phyloP scores from a whole-genome alignment of 2,888 invertebrate species.

The Synergus umbraculus region DNA sequence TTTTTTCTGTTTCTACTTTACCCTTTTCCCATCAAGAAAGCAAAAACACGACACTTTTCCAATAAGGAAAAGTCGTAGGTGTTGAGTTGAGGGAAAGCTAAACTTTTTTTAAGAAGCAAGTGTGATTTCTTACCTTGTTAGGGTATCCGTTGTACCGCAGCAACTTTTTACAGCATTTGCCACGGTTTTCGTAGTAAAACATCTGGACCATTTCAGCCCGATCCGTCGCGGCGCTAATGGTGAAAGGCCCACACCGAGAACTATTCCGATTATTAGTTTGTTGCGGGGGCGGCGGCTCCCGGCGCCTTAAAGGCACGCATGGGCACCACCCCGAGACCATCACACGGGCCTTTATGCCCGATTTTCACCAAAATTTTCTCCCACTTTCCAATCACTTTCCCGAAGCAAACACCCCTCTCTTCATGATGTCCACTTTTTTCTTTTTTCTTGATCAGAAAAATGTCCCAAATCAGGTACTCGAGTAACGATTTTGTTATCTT shows the following conservation, averaged over 20 bases:
- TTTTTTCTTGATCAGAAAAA: slow-evolving; percentile 23
- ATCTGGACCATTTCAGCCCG: slow-evolving; percentile 81
- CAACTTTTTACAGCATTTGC: slow-evolving; percentile 89
- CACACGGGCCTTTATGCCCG: slow-evolving; percentile 70
- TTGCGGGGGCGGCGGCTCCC: slow-evolving; percentile 75
- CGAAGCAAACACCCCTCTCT: slow-evolving; percentile 46
- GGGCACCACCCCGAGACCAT: slow-evolving; percentile 78
- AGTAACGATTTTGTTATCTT: neutral
- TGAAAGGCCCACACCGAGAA: slow-evolving; percentile 71
- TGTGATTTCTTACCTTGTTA: slow-evolving; percentile 82
- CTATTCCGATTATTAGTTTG: slow-evolving; percentile 60
- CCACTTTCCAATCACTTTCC: slow-evolving; percentile 44
- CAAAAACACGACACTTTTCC: slow-evolving; percentile 30
- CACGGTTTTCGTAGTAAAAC: slow-evolving; percentile 88
- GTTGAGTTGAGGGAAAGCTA: neutral
- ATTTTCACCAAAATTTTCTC: slow-evolving; percentile 57
- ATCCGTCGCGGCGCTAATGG: slow-evolving; percentile 73
- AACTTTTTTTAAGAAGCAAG: neutral
- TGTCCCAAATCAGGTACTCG: slow-evolving; percentile 23
- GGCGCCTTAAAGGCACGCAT: slow-evolving; percentile 78
- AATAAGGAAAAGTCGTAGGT: slow-evolving; percentile 3
- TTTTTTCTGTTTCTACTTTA: neutral
- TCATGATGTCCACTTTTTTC: slow-evolving; percentile 36
- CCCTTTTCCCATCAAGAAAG: neutral
- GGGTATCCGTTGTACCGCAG: slow-evolving; percentile 89